Evolutionary conservation across 2,797 vertebrate genomes (phyloP).

Genomic region (Leucoraja ocellata): DNA sequence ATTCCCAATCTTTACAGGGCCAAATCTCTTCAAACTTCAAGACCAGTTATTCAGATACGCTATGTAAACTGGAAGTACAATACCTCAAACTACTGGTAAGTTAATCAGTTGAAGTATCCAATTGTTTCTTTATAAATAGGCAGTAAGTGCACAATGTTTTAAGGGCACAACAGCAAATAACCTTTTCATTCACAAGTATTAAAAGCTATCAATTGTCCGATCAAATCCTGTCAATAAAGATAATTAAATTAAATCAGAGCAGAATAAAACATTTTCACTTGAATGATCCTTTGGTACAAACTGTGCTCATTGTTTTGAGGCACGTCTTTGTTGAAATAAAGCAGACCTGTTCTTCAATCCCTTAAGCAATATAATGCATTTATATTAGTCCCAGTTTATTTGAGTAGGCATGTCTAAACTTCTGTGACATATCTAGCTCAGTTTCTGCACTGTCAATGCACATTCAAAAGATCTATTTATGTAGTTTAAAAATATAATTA

Average conservation of each 20-base stretch:
- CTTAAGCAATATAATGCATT: not conserved
- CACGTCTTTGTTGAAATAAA: not conserved
- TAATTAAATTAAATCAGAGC: not conserved
- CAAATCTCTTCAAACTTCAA: slow-evolving; percentile 84
- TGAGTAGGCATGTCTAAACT: not conserved
- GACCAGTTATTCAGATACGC: slow-evolving; percentile 80
- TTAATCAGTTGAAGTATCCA: slow-evolving; percentile 31
- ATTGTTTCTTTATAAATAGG: not conserved
- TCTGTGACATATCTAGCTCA: not conserved
- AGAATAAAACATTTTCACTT: not conserved
- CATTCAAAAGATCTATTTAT: not conserved
- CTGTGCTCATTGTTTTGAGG: no score
- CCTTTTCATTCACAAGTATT: no score
- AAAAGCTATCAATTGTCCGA: not conserved
- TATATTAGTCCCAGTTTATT: not conserved
- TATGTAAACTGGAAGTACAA: slow-evolving; percentile 87
- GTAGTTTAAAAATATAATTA: not conserved
- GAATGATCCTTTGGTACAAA: not conserved
- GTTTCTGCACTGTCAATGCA: not conserved
- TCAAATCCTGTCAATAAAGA: not conserved
- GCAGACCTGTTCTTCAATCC: not conserved
- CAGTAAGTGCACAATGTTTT: not conserved
- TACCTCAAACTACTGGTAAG: slow-evolving; percentile 94
- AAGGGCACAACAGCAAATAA: not conserved
- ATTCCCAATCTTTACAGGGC: slow-evolving; percentile 53